Conservation (phyloP, 1,140 invertebrate genomes). For the Cecropterus lyciades region DNA sequence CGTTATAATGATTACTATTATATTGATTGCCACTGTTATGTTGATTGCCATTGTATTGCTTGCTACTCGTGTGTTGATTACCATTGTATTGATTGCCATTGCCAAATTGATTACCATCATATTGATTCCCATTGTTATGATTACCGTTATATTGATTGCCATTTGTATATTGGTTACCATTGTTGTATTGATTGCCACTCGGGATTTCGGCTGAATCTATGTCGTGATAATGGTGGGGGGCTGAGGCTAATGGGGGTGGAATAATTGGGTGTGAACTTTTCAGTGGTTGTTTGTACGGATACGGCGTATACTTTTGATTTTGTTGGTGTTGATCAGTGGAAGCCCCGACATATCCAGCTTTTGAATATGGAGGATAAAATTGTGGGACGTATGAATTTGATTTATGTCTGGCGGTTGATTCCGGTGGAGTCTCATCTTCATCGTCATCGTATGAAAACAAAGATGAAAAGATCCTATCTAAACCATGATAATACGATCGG, state of each 20-base stretch:
- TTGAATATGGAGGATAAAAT: constrained; percentile 50
- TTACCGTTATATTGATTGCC: constrained; percentile 18
- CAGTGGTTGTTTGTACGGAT: constrained; percentile 55
- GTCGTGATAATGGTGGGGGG: constrained; percentile 53
- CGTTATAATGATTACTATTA: constrained; percentile 17
- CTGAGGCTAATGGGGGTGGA: constrained; percentile 43
- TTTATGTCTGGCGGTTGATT: constrained; percentile 47
- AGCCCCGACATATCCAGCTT: constrained; percentile 52
- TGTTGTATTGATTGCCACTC: constrained; percentile 34
- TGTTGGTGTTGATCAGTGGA: constrained; percentile 54
- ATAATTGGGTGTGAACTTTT: constrained; percentile 54
- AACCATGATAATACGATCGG: constrained; percentile 51
- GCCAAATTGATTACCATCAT: constrained; percentile 10
- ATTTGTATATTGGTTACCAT: neutral
- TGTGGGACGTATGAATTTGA: constrained; percentile 49
- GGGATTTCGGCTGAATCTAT: constrained; percentile 37
- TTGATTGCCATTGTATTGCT: no score
- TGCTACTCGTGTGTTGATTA: constrained; percentile 8
- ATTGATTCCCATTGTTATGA: constrained; percentile 38
- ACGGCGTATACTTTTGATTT: constrained; percentile 50
- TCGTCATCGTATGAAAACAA: constrained; percentile 66
- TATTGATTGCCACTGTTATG: no score
- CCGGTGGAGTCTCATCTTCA: constrained; percentile 51
- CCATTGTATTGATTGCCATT: constrained; percentile 18
- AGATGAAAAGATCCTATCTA: constrained; percentile 72